Evolutionary conservation across 2,888 invertebrate species (phyloP).

Genomic region (Rhodophaea formosa): DNA sequence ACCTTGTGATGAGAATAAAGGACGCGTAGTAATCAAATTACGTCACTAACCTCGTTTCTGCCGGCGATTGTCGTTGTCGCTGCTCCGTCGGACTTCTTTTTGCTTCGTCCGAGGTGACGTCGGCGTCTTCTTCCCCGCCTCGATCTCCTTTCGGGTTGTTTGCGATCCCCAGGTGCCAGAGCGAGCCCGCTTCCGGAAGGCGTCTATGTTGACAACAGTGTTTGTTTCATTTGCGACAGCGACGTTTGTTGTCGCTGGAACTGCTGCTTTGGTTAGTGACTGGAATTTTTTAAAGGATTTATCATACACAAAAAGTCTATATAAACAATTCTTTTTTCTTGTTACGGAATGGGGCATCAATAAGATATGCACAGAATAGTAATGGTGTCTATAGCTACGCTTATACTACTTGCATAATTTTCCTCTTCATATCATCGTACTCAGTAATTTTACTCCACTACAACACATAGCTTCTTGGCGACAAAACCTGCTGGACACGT

Average conservation of each 20-base stretch:
- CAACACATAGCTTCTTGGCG: too few relatives aligned
- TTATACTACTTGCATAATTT: too few relatives aligned
- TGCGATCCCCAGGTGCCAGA: conserved; percentile 84
- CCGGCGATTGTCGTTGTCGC: conserved; percentile 53
- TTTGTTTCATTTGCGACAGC: conserved; percentile 25
- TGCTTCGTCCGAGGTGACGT: conserved; percentile 38
- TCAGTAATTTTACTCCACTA: too few relatives aligned
- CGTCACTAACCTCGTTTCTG: conserved; percentile 61
- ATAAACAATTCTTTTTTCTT: too few relatives aligned
- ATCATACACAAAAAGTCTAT: too few relatives aligned
- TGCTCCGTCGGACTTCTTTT: conserved; percentile 55
- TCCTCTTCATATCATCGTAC: too few relatives aligned
- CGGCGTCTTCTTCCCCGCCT: conserved; percentile 40
- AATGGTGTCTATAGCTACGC: too few relatives aligned
- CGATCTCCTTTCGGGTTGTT: conserved; percentile 49
- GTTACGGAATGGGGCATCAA: too few relatives aligned
- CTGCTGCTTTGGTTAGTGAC: conserved; percentile 33
- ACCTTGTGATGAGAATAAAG: too few relatives aligned
- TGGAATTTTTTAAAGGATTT: conserved; percentile 31
- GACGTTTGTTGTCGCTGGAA: conserved; percentile 23
- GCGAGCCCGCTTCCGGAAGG: conserved; percentile 69
- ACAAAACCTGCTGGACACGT: too few relatives aligned
- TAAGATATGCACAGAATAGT: too few relatives aligned
- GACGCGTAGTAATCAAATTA: conserved; percentile 20
- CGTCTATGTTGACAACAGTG: conserved; percentile 28